Percentiles rank a stretch among this genome's conserved stretches.
These are phyloP conservation scores for Catocala sponsa DNA, from an alignment of 2,888 invertebrate species.

Conservation along the genomic window DNA sequence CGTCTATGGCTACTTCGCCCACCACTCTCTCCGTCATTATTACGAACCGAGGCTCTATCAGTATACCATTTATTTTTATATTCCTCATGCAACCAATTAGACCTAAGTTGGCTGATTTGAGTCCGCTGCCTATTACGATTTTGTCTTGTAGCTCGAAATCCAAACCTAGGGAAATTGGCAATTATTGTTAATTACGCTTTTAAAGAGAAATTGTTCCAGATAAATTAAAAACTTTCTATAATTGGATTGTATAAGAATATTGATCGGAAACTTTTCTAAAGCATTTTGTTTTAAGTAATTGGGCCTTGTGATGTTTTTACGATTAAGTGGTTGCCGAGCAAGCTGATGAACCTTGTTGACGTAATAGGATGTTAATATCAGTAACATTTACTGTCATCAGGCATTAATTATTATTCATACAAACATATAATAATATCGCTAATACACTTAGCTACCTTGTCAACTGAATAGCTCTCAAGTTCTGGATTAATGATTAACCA, in stretches of 20 bases:
- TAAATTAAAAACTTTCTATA: conserved; percentile 11
- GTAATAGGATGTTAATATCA: too few relatives aligned
- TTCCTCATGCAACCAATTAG: conserved; percentile 97
- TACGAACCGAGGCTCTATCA: conserved; percentile 93
- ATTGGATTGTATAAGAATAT: conserved; percentile 9
- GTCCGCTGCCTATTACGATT: conserved; percentile 93
- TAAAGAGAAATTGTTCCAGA: conserved; percentile 18
- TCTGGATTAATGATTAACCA: too few relatives aligned
- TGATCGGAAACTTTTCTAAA: too few relatives aligned
- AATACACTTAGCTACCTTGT: too few relatives aligned
- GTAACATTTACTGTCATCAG: too few relatives aligned
- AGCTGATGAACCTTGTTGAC: too few relatives aligned
- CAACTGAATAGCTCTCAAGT: too few relatives aligned
- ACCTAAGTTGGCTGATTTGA: conserved; percentile 91
- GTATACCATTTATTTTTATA: conserved; percentile 93
- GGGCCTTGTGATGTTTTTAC: too few relatives aligned
- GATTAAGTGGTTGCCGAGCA: too few relatives aligned
- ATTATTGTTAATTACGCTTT: conserved; percentile 21
- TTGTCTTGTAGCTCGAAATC: conserved; percentile 91
- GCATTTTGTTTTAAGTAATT: too few relatives aligned
- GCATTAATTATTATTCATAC: too few relatives aligned
- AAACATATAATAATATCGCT: too few relatives aligned
- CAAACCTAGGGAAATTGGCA: conserved; percentile 71
- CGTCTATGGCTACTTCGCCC: conserved; percentile 96
- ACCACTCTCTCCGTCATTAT: conserved; percentile 94